A percentile compares a stretch with the other conserved stretches of the same genome.
phyloP scores from a whole-genome alignment of 2,888 invertebrate species.

The Masnerella sp. region DNA sequence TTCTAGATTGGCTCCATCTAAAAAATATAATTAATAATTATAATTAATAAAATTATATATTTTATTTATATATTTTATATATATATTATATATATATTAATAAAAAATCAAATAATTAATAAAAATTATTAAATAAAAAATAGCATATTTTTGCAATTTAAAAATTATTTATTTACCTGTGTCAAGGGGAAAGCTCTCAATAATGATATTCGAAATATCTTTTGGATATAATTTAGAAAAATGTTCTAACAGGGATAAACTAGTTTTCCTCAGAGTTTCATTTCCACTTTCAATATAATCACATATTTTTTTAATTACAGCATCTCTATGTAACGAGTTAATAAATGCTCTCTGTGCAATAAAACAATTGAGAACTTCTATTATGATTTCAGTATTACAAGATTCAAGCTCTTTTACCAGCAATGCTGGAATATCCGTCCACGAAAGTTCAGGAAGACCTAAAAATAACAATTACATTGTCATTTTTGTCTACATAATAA shows the following conservation, averaged over 20 bases:
- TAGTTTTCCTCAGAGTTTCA: conserved; percentile 77
- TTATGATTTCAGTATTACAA: conserved; percentile 77
- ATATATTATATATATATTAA: too few species aligned
- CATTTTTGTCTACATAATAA: too few species aligned
- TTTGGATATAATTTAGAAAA: conserved; percentile 79
- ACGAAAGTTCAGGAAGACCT: conserved; percentile 71
- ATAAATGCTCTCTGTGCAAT: conserved; percentile 78
- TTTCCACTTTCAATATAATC: conserved; percentile 78
- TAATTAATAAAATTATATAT: neutral
- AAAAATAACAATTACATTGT: neutral
- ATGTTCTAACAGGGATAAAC: conserved; percentile 79
- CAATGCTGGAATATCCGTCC: conserved; percentile 74
- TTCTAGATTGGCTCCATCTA: conserved; percentile 59
- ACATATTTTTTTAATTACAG: conserved; percentile 80
- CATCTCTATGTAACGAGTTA: conserved; percentile 77
- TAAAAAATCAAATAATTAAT: too few species aligned
- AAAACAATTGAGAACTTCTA: conserved; percentile 80
- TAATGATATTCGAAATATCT: conserved; percentile 79
- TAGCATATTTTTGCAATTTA: too few species aligned
- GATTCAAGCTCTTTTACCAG: conserved; percentile 80
- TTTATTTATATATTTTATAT: conserved; percentile 47
- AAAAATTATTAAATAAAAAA: too few species aligned
- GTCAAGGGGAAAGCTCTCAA: conserved; percentile 74
- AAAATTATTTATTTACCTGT: too few species aligned
- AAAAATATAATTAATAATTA: conserved; percentile 31